phyloP scores from a whole-genome alignment of 2,888 invertebrate species.

The Pasiphila rectangulata region DNA sequence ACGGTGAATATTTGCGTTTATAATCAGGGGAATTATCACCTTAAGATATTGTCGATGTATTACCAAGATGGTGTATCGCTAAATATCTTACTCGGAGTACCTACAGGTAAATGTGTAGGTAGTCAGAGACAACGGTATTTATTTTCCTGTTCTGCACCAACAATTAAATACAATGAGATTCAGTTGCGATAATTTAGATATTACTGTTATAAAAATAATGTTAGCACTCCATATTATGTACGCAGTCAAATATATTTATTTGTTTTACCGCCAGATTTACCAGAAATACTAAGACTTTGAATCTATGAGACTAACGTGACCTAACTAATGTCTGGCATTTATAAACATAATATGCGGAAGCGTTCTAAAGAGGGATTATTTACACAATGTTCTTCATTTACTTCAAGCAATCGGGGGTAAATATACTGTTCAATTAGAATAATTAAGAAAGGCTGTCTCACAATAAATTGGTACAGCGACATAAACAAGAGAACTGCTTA shows the following conservation, averaged over 20 bases:
- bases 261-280: too few species aligned
- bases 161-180: too few species aligned
- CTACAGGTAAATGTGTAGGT: neutral
- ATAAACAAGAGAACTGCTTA: constrained; percentile 69
- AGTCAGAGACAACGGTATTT: neutral
- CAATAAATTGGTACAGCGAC: constrained; percentile 57
- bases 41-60: constrained; percentile 48
- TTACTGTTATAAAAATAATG: neutral
- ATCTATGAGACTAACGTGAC: constrained; percentile 28
- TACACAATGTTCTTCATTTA: too few species aligned
- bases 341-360: neutral
- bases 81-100: constrained; percentile 53
- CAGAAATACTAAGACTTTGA: too few species aligned
- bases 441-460: constrained; percentile 56
- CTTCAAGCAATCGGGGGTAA: too few species aligned
- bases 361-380: too few species aligned
- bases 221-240: neutral
- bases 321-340: constrained; percentile 27
- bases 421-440: constrained; percentile 52
- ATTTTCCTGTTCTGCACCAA: neutral
- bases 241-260: neutral
- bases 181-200: too few species aligned
- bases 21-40: constrained; percentile 71
- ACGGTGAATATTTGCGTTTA: constrained; percentile 58
- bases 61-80: constrained; percentile 50